phyloP scores from a whole-genome alignment of 2,888 invertebrate genomes.

The Drosophila infuscata region DNA sequence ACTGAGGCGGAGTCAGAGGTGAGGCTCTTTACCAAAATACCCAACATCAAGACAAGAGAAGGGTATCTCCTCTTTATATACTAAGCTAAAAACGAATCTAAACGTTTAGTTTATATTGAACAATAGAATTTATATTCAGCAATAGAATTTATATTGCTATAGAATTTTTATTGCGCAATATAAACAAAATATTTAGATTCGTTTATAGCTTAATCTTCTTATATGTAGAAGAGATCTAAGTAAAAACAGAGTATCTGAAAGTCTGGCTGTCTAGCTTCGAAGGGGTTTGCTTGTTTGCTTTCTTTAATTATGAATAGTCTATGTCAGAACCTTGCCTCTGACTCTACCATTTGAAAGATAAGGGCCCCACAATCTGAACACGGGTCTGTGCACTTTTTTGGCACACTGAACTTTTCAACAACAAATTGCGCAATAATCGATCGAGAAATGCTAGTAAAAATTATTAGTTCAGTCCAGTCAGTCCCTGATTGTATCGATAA shows the following conservation, averaged over 20 bases:
- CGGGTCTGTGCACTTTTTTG: slow-evolving; percentile 45
- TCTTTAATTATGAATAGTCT: slow-evolving; percentile 30
- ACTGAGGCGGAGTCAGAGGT: slow-evolving; percentile 42
- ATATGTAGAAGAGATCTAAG: background rate
- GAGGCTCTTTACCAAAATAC: slow-evolving; percentile 24
- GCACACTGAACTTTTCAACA: slow-evolving; percentile 66
- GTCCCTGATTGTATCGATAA: slow-evolving; percentile 18
- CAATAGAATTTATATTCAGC: background rate
- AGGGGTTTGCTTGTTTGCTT: background rate
- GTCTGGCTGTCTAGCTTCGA: background rate
- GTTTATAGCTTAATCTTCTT: background rate
- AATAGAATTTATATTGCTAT: background rate
- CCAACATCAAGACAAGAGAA: background rate
- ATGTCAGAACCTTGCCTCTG: slow-evolving; percentile 25
- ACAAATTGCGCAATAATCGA: slow-evolving; percentile 49
- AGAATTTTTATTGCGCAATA: background rate
- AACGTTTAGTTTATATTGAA: background rate
- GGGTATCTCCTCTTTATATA: background rate
- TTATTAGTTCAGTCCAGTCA: slow-evolving; percentile 26
- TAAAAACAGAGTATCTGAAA: slow-evolving; percentile 21
- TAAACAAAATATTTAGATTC: background rate
- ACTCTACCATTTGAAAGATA: slow-evolving; percentile 38
- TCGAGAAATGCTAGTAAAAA: slow-evolving; percentile 27
- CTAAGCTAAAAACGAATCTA: background rate
- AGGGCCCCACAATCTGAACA: slow-evolving; percentile 17